These are phyloP conservation scores for Melanogrammus aeglefinus DNA, from an alignment of 2,797 vertebrate genomes.

Conservation along the genomic window DNA sequence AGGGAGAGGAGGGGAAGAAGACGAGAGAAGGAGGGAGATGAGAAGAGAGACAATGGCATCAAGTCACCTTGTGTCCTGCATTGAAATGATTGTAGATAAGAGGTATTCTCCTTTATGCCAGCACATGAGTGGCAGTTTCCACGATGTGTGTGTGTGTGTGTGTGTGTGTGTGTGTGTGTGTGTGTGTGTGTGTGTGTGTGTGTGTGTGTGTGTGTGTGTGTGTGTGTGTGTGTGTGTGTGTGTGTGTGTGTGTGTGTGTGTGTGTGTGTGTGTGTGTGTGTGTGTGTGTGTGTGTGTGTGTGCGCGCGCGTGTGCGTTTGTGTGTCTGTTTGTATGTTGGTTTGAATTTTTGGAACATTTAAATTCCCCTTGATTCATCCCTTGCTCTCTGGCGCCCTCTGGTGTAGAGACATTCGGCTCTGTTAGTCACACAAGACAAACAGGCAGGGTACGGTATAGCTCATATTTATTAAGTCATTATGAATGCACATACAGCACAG, in stretches of 20 bases:
- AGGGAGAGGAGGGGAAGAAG: too few relatives aligned
- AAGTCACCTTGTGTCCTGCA: too few relatives aligned
- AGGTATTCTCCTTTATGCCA: background rate
- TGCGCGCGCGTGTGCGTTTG: background rate
- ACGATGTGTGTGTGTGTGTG: background rate
- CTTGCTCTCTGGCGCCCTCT: background rate
- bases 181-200: background rate
- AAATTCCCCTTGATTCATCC: background rate
- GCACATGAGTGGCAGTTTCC: background rate
- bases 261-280: slow-evolving; percentile 1
- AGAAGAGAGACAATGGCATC: too few relatives aligned
- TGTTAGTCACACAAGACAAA: background rate
- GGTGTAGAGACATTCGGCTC: background rate
- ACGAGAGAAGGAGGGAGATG: too few relatives aligned
- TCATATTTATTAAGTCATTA: slow-evolving; percentile 75
- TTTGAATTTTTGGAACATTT: background rate
- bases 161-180: background rate
- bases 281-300: slow-evolving; percentile 2
- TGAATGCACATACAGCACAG: slow-evolving; percentile 93
- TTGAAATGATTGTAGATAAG: background rate
- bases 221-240: background rate
- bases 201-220: background rate
- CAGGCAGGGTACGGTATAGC: slow-evolving; percentile 58
- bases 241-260: background rate
- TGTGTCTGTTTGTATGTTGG: background rate